These are phyloP conservation scores for Andricus grossulariae DNA, from an alignment of 1,140 invertebrate genomes.

Conservation along the genomic window DNA sequence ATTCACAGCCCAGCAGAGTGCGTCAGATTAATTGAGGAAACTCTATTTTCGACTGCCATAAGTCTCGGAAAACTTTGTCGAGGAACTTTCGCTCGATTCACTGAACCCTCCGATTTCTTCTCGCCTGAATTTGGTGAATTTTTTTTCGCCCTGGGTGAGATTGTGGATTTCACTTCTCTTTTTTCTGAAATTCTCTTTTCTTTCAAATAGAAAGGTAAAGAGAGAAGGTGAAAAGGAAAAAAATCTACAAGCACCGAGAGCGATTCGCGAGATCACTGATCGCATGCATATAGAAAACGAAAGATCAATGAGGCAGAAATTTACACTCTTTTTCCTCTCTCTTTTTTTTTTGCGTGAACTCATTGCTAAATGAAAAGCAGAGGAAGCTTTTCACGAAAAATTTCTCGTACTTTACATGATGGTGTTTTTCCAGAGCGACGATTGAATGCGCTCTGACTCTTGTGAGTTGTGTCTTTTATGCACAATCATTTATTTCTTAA, in stretches of 20 bases:
- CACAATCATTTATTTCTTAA: not conserved
- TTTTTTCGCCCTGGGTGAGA: not conserved
- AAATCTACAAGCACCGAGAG: not conserved
- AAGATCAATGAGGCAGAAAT: constrained; percentile 30
- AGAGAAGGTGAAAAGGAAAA: not conserved
- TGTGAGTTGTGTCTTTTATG: not conserved
- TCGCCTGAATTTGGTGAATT: not conserved
- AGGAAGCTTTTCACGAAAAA: not conserved
- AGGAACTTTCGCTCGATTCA: constrained; percentile 24
- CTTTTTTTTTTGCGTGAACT: constrained; percentile 7
- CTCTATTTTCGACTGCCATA: not conserved
- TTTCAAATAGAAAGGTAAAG: not conserved
- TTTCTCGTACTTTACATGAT: constrained; percentile 4
- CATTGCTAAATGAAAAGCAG: constrained; percentile 4
- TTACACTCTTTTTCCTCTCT: not conserved
- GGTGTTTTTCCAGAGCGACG: not conserved
- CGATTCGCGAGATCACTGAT: constrained; percentile 21
- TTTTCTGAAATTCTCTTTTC: constrained; percentile 8
- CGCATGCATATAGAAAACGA: constrained; percentile 1
- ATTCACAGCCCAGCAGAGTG: constrained; percentile 19
- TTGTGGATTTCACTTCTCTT: not conserved
- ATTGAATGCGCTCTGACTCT: not conserved
- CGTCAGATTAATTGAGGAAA: constrained; percentile 34
- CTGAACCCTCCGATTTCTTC: constrained; percentile 19
- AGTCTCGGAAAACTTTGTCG: constrained; percentile 20